Conservation (phyloP, 2,888 invertebrate species). For the Lycophotia porphyrea region DNA sequence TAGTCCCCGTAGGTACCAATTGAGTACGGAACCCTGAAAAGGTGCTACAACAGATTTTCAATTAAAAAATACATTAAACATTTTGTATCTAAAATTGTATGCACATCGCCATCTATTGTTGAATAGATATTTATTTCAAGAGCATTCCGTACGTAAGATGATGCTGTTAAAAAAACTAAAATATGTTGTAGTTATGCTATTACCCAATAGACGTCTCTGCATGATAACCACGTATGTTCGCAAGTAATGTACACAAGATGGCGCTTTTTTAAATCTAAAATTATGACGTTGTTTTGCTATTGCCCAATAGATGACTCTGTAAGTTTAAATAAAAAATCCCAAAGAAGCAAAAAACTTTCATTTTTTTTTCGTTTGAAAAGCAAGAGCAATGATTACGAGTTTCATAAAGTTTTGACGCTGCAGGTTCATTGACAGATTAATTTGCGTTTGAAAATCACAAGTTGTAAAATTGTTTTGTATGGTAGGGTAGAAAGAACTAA, state of each 20-base stretch:
- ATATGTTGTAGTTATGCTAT: not conserved
- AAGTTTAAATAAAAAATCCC: not conserved
- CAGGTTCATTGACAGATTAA: not conserved
- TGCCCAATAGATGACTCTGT: slow-evolving; percentile 42
- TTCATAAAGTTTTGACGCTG: not conserved
- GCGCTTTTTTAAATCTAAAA: not conserved
- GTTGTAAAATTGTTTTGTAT: not conserved
- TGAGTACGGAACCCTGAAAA: not conserved
- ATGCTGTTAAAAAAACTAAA: not conserved
- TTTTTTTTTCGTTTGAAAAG: not conserved
- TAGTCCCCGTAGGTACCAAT: not conserved
- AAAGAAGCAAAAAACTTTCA: not conserved
- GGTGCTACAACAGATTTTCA: not conserved
- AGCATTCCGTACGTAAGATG: not conserved
- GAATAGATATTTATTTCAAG: not conserved
- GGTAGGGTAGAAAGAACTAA: not conserved
- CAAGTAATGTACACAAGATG: not conserved
- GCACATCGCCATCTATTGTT: slow-evolving; percentile 48
- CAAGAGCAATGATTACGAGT: not conserved
- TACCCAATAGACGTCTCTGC: not conserved
- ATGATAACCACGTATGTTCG: rapidly evolving
- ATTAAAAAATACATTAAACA: not conserved
- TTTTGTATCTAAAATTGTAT: not conserved
- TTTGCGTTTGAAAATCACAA: not conserved
- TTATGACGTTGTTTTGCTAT: slow-evolving; percentile 20